Base-by-base conservation (phyloP, 2,888 invertebrate genomes). In the Opisthograptis luteolata region DNA sequence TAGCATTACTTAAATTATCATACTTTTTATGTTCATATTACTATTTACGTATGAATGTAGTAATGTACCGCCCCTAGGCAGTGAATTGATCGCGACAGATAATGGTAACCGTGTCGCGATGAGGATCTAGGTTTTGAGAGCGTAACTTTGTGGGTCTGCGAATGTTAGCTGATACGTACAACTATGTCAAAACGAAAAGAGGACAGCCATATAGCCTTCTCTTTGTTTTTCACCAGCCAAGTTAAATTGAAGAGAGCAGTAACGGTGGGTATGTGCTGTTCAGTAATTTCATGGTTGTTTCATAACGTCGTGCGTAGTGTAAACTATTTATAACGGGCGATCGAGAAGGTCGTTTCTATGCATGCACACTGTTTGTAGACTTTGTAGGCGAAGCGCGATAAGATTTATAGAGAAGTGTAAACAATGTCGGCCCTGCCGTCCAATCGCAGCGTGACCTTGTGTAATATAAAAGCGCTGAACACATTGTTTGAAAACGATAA, bases 41-140 rank as follows among this genome's bases (percentile, higher is more conserved):
- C 47, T 20, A 31, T 49, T 37, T 43, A 43, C 43, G 43, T 44
- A 43, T 22, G 42, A 49, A 37, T 32, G 35, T 44, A 43, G 15
- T 36, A 49, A 37, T 32, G 35, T 24, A 13, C 31, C 27, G 64
- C 67, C 67, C 62, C 68, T 68, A 66, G 67, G 69, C 66, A 63
- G 60, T 65, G 64, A 61, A 66, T 70, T 68, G 71, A 78, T 78
- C 66, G 73, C 68, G 66, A 70, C 69, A 80, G 84, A 86, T 85
- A 83, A 79, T 76, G 71, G 66, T 76, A 84, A 85, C 84, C 79
- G 82, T 85, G 84, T 84, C 76, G 77, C 70, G 64, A 62, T 65
- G 73, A 73, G 72, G 81, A 87, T 84, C 80, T 86, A 81, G 87
- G 86, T 87, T 85, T 87, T 60, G 75, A 81, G 86, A 61, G 70